Evolutionary conservation across 2,113 vertebrate genomes (phyloP), one percentile per base, ranked within the genome.

Genomic region (Benitochromis conjunctus): DNA sequence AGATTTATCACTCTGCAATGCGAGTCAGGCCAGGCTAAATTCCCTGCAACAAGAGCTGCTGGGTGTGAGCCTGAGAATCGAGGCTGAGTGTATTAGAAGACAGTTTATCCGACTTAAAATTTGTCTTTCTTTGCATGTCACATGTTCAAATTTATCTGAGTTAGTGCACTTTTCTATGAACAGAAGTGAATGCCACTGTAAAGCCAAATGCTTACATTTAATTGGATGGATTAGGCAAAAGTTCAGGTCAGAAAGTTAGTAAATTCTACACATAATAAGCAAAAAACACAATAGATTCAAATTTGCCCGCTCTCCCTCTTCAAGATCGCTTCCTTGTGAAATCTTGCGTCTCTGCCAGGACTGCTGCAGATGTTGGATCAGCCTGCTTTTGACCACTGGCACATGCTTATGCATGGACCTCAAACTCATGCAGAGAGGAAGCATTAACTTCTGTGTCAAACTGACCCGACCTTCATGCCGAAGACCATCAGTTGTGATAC

Each of bases 1-100:
- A 95, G 88, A 96, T 96, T 95, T 95, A 96, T 95, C 95, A 94
- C 94, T 89, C 87, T 92, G 95, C 92, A 94, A 96, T 62, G 88
- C 87, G 92, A 95, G 92, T 94, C 89, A 86, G 80, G 86, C 78
- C 92, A 88, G 88, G 64, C 89, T 79, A 85, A 91, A 88, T 91
- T 92, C 91, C 87, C 88, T 91, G 92, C 91, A 91, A 92, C 86
- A 88, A 90, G 91, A 93, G 92, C 84, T 87, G 92, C 86, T 79
- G 88, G 90, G 92, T 92, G 92, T 91, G 87, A 93, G 90, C 82
- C 89, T 89, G 88, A 93, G 85, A 93, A 92, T 66, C 81, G 43
- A 83, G 83, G 83, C 79, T 46, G 88, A 41, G 86, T 60, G 80
- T 86, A 85, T 78, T 43, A 76, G 79, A 85, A 51, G 82, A 78